phyloP scores from a whole-genome alignment of 2,113 vertebrate genomes.

The Arenaria interpres region DNA sequence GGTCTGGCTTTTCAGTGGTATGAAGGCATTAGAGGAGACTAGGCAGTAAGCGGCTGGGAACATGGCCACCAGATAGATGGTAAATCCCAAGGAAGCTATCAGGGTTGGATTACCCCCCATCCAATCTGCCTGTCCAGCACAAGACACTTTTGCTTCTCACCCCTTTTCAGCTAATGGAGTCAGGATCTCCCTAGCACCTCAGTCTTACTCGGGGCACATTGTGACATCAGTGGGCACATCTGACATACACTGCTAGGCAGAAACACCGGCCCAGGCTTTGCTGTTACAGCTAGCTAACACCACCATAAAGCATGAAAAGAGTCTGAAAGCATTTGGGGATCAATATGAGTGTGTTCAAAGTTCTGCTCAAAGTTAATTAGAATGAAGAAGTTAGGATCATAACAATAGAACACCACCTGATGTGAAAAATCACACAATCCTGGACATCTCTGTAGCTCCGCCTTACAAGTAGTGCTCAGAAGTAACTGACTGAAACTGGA shows the following conservation, averaged over 20 bases:
- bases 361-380: not conserved
- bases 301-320: not conserved
- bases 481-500: not conserved
- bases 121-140: not conserved
- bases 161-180: not conserved
- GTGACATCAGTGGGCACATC: constrained; percentile 13
- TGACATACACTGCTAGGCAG: not conserved
- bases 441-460: not conserved
- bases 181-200: not conserved
- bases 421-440: not conserved
- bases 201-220: not conserved
- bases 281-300: not conserved
- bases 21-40: not conserved
- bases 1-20: not conserved
- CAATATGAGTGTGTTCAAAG: no score
- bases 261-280: not conserved
- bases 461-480: not conserved
- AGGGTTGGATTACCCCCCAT: not conserved
- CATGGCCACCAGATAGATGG: not conserved
- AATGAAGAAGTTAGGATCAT: not conserved
- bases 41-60: not conserved
- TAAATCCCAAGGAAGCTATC: not conserved
- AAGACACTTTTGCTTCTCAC: not conserved
- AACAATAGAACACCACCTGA: not conserved
- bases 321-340: not conserved